A percentile compares a stretch with the other conserved stretches of the same genome.
phyloP scores from a whole-genome alignment of 1,140 invertebrate species.

The Aphidius gifuensis region DNA sequence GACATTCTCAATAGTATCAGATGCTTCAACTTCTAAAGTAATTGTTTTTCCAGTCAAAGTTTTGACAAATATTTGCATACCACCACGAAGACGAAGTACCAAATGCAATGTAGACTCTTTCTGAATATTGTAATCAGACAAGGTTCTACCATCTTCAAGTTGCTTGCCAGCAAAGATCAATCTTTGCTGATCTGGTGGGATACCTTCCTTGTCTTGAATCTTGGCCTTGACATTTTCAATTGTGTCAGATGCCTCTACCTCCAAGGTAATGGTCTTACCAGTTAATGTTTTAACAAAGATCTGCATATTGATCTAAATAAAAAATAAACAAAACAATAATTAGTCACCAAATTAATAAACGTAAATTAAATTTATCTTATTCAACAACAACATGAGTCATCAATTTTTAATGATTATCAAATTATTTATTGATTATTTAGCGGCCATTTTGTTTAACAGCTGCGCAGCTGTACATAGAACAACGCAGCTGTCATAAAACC shows the following conservation, averaged over 20 bases:
- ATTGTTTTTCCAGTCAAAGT: conserved; percentile 63
- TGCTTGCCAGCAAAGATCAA: conserved; percentile 69
- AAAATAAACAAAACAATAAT: not conserved
- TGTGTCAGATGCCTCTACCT: conserved; percentile 72
- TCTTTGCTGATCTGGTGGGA: conserved; percentile 70
- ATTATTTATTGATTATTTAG: not conserved
- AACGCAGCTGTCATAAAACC: not conserved
- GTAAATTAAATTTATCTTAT: not conserved
- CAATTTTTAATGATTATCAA: not conserved
- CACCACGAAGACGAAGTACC: conserved; percentile 67
- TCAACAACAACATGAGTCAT: not conserved
- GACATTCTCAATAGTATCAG: conserved; percentile 74
- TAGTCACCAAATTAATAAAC: not conserved
- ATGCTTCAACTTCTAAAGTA: conserved; percentile 55
- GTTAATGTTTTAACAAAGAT: conserved; percentile 70
- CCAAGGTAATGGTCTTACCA: conserved; percentile 68
- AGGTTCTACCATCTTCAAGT: conserved; percentile 64
- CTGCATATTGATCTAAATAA: conserved; percentile 55
- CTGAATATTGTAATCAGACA: conserved; percentile 71
- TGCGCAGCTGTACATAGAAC: not conserved
- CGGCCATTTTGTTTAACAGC: too few relatives aligned
- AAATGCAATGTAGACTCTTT: conserved; percentile 75
- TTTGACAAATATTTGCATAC: conserved; percentile 72
- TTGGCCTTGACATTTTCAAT: conserved; percentile 78
- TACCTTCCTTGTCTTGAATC: conserved; percentile 70